These are phyloP conservation scores for Bombus waltoni DNA, from an alignment of 1,140 invertebrate genomes.

Conservation along the genomic window DNA sequence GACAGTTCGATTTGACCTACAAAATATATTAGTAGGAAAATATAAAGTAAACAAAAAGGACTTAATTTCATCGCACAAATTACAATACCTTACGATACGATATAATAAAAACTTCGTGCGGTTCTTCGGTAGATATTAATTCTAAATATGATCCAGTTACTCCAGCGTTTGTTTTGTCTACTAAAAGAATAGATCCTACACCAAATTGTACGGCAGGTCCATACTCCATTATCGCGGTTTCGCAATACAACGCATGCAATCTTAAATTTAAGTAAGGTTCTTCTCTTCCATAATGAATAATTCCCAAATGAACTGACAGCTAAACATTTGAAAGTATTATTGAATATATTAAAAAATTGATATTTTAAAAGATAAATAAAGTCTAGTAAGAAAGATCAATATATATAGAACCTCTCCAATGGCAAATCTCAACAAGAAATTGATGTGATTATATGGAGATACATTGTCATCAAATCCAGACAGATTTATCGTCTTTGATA, in stretches of 20 bases:
- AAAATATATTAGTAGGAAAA: conserved; percentile 25
- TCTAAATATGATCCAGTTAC: conserved; percentile 90
- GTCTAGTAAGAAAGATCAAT: too few species aligned
- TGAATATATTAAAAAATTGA: conserved; percentile 13
- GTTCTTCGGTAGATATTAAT: conserved; percentile 86
- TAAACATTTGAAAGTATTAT: conserved; percentile 65
- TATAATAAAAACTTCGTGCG: conserved; percentile 87
- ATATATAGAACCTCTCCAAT: conserved; percentile 85
- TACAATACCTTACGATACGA: conserved; percentile 88
- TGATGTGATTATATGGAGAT: conserved; percentile 90
- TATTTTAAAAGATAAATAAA: conserved; percentile 20
- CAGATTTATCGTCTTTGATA: conserved; percentile 89
- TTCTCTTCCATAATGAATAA: conserved; percentile 86
- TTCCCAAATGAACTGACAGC: conserved; percentile 77
- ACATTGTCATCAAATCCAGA: conserved; percentile 93
- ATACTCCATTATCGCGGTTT: conserved; percentile 90
- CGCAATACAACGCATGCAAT: conserved; percentile 87
- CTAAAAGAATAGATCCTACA: conserved; percentile 88
- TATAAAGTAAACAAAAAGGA: not conserved
- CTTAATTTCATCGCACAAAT: not conserved
- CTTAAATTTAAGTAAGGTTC: conserved; percentile 90
- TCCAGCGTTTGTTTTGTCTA: conserved; percentile 91
- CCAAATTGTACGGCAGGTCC: conserved; percentile 91
- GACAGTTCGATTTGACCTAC: conserved; percentile 90
- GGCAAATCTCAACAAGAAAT: conserved; percentile 87